These are phyloP conservation scores for Hyalella azteca DNA, from an alignment of 2,888 invertebrate species.

Conservation along the genomic window DNA sequence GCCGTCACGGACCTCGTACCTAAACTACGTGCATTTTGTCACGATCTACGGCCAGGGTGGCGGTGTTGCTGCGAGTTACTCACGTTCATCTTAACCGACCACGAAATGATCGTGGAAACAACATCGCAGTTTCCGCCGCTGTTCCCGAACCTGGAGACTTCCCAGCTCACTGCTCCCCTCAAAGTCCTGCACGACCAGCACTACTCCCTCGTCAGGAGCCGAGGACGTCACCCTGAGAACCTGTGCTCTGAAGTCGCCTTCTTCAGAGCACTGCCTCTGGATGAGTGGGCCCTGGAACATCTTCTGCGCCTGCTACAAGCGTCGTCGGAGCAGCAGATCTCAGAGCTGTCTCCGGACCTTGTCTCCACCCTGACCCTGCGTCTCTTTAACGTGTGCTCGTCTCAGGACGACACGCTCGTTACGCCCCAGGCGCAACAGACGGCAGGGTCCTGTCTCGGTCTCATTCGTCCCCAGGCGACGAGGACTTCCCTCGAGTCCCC, in stretches of 20 bases:
- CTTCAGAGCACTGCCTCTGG: neutral
- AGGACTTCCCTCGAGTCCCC: neutral
- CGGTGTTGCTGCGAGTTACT: neutral
- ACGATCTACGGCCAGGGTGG: neutral
- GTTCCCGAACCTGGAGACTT: neutral
- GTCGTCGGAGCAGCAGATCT: neutral
- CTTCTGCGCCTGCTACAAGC: neutral
- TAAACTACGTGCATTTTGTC: neutral
- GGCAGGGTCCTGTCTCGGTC: neutral
- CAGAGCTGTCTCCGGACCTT: neutral
- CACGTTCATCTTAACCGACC: neutral
- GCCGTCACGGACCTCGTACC: neutral
- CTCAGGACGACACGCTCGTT: neutral
- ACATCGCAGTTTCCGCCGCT: neutral
- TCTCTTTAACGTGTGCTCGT: neutral
- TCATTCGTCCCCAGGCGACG: neutral
- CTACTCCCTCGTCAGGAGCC: neutral
- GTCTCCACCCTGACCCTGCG: neutral
- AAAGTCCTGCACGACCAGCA: neutral
- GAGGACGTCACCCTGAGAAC: neutral
- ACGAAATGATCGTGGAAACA: neutral
- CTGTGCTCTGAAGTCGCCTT: neutral
- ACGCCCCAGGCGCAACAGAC: neutral
- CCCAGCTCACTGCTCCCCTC: neutral
- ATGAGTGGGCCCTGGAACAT: slow-evolving; percentile 8